Evolutionary conservation across 2,113 vertebrate species (phyloP).

Genomic region (Scalopus aquaticus): DNA sequence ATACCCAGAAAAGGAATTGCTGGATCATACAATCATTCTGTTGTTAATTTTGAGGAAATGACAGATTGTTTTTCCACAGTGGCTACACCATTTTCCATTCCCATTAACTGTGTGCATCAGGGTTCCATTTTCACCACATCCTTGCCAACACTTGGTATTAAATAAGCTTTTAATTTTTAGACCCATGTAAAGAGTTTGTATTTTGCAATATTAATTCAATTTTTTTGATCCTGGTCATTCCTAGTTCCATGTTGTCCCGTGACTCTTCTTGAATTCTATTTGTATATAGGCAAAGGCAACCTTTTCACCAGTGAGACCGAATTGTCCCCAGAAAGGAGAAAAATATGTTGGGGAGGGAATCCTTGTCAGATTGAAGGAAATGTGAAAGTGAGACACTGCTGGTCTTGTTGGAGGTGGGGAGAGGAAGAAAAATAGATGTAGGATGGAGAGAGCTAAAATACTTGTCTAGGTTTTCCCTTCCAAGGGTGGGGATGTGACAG

Average conservation of each 20-base stretch:
- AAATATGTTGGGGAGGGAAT: not conserved
- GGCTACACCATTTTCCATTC: not conserved
- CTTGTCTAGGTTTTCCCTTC: not conserved
- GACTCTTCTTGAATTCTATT: not conserved
- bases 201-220: slow-evolving; percentile 41
- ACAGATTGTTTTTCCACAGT: not conserved
- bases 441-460: not conserved
- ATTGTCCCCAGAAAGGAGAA: not conserved
- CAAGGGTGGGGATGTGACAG: not conserved
- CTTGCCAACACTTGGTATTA: not conserved
- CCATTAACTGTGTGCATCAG: not conserved
- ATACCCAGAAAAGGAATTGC: not conserved
- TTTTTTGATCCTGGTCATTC: not conserved
- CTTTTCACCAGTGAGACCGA: not conserved
- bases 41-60: not conserved
- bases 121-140: not conserved
- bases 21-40: not conserved
- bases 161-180: not conserved
- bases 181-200: not conserved
- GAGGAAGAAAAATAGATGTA: not conserved
- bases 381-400: not conserved
- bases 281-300: not conserved
- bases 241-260: not conserved
- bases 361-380: not conserved
- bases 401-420: not conserved